Base-by-base conservation (phyloP, 2,113 vertebrate genomes). In the Chamaea fasciata region DNA sequence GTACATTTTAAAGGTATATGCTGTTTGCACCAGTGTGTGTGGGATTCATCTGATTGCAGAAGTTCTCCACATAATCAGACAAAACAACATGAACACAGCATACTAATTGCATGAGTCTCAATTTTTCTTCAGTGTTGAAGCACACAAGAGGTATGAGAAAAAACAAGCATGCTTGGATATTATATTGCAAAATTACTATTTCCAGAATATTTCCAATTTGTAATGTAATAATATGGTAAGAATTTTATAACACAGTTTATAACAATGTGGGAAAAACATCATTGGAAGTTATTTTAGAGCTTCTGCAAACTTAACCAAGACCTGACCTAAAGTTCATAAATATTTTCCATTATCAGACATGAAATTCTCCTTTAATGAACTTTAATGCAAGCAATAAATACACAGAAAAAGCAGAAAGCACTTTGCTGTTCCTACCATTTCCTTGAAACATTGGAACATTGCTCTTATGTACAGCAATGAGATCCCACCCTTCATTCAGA, bases 181-280 rank as follows among this genome's bases (percentile, higher is more conserved):
- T 76, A 15, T 28, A 62, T 39, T 85, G 46, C n/a, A 79, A 76
- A 89, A 21, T 46, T 50, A 53, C 18, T 55, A 28, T 64, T 83
- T 92, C n/a, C 16, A 73, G 47, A 82, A 39, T 46, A 73, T 68
- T 92, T 84, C 19, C 10, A 2, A 27, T 69, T 42, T 59, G 26
- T 76, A 82, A 21, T 21, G 15, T 30, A 84, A 41, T 30, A 83
- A 70, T 0, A 0, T 14, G 18, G 37, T 35, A 24, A 2, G 2
- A 49, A 16, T 30, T 24, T 69, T 35, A 14, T 2, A 52, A 65
- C 5, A 47, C 13, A 44, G 62, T 69, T 92, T 89, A 49, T 77
- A 57, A 85, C 30, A 73, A 55, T 15, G 13, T 27, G 41, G 59
- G 44, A 87, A 9, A 79, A 94, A 57, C 22, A 37, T 56, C 0